Base-by-base conservation (phyloP, 2,113 vertebrate genomes). In the Tor tambroides region DNA sequence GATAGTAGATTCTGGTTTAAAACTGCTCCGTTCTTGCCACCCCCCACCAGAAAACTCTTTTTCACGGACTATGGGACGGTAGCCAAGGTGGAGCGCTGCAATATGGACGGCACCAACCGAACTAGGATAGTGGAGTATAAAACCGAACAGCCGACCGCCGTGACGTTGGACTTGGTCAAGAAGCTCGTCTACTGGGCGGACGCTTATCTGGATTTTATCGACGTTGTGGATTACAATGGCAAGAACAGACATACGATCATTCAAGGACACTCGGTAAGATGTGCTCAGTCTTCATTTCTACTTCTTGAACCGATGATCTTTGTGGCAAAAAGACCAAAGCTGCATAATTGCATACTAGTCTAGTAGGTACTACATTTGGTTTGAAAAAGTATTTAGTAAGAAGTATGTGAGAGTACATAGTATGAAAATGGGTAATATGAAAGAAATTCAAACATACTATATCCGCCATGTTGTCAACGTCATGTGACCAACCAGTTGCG, bases 141-240 rank as follows among this genome's bases (percentile, higher is more conserved):
- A 91, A 94, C 94, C 86, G 96, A 97, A 77, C 95, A 96, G 90
- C 96, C 96, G 32, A 95, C 95, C n/a, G 95, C 95, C 65, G 89
- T 97, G 86, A 93, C 96, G 9, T 89, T 97, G 30, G 96, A 97
- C 84, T 92, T 97, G 15, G 71, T 97, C 89, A 96, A 92, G 92
- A 96, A 95, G 93, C 92, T 96, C 21, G 95, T 97, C 61, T 97
- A 97, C 92, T 97, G 96, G 96, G 90, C 96, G 23, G 96, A 97
- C 87, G 89, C 94, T n/a, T 96, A 96, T 90, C 91, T 97, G 93
- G 95, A 96, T 49, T 95, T 83, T 0, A 90, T 97, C 78, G 95
- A 95, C 91, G 96, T 97, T 10, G 95, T 94, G 78, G 96, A 97
- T 92, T 97, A 97, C 49, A 93, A 96, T 86, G 96, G 96, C 38